Percentiles rank a stretch among this genome's conserved stretches.
Evolutionary conservation across 2,888 invertebrate genomes (phyloP).

Genomic region (Deroplatys truncata): DNA sequence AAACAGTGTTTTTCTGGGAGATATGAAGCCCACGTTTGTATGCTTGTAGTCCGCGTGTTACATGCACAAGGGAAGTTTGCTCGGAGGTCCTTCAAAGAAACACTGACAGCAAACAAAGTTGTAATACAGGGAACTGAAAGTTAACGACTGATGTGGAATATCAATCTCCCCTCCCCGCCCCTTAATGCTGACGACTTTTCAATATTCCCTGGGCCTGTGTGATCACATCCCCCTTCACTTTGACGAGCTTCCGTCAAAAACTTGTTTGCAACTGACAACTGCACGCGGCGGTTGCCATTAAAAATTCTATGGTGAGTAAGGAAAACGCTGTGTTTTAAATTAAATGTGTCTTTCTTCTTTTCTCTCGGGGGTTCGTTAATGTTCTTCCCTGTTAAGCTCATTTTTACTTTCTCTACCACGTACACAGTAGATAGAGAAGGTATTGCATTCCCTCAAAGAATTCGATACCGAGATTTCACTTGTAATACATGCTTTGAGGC

Average conservation of each 20-base stretch:
- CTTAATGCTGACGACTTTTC: not conserved
- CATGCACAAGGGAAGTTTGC: too few relatives aligned
- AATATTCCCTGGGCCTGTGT: not conserved
- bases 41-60: too few relatives aligned
- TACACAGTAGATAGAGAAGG: too few relatives aligned
- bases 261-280: not conserved
- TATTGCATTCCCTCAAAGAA: too few relatives aligned
- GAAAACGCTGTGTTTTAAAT: not conserved
- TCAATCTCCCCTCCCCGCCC: not conserved
- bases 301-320: not conserved
- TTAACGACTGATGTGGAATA: not conserved
- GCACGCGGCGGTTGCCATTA: not conserved
- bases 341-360: conserved; percentile 13
- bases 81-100: too few relatives aligned
- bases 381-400: too few relatives aligned
- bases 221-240: not conserved
- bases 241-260: not conserved
- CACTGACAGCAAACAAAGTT: not conserved
- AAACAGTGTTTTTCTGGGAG: too few relatives aligned
- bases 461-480: too few relatives aligned
- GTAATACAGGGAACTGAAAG: not conserved
- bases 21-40: too few relatives aligned
- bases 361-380: not conserved
- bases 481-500: too few relatives aligned
- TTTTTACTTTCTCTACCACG: too few relatives aligned